A percentile compares a stretch with the other conserved stretches of the same genome.
Conservation (phyloP, 2,888 invertebrate genomes). For the Volucella inflata region DNA sequence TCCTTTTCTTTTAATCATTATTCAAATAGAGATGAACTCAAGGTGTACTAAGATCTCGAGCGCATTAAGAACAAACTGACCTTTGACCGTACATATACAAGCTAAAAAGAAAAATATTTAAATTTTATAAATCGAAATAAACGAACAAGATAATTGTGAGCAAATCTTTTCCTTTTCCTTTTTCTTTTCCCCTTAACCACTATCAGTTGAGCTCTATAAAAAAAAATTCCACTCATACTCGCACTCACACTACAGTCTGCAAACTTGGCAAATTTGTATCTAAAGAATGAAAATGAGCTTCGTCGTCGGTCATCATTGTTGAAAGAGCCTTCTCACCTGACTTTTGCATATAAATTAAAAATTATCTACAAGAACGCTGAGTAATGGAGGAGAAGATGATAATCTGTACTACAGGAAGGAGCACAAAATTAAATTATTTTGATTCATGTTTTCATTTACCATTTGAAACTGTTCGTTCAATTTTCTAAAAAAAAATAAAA, state of each 20-base stretch:
- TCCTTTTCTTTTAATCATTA: too few species aligned
- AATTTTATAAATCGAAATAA: background rate
- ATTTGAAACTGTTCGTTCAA: background rate
- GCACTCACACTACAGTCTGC: too few species aligned
- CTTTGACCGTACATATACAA: conserved; percentile 1
- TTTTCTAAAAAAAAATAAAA: background rate
- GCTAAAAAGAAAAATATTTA: conserved; percentile 35
- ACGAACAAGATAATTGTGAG: background rate
- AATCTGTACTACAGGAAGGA: conserved; percentile 26
- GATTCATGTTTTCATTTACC: conserved; percentile 18
- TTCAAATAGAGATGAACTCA: too few species aligned
- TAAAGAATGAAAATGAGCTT: conserved; percentile 5
- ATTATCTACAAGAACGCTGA: conserved; percentile 40
- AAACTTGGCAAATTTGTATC: conserved; percentile 2
- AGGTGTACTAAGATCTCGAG: too few species aligned
- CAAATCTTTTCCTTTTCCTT: background rate
- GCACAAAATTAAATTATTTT: conserved; percentile 49
- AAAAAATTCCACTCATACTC: background rate
- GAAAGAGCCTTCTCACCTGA: conserved; percentile 44
- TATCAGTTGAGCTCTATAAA: background rate
- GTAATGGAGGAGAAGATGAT: conserved; percentile 47
- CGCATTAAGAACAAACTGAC: too few species aligned
- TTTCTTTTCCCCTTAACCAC: conserved; percentile 7
- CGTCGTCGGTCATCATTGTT: conserved; percentile 31
- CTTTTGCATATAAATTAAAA: conserved; percentile 62